Evolutionary conservation across 2,113 vertebrate species (phyloP).

Genomic region (Indicator indicator): DNA sequence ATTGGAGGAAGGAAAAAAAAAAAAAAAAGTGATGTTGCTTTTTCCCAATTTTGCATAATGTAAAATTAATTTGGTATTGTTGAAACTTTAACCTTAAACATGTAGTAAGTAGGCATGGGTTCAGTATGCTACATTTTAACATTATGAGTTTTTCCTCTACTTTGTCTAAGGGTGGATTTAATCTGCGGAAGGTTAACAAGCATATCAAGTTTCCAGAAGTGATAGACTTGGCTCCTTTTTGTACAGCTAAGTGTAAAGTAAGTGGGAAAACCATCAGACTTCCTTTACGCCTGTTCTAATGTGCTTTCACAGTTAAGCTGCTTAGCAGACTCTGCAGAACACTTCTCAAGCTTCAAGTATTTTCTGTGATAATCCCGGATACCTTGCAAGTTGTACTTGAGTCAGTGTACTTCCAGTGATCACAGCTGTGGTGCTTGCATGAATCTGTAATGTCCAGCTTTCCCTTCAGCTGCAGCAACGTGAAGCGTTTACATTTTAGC

Average conservation of each 20-base stretch:
- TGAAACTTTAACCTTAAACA: background rate
- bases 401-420: background rate
- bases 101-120: background rate
- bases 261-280: conserved; percentile 31
- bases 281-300: background rate
- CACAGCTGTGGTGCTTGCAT: background rate
- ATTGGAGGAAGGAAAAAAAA: background rate
- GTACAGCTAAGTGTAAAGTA: conserved; percentile 92
- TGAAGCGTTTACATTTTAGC: background rate
- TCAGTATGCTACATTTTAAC: background rate
- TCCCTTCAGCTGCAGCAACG: background rate
- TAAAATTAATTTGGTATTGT: background rate
- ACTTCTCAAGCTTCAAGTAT: background rate
- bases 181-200: conserved; percentile 91
- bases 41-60: background rate
- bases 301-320: background rate
- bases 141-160: background rate
- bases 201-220: conserved; percentile 91
- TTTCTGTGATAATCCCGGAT: background rate
- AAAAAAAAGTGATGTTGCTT: background rate
- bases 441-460: background rate
- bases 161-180: conserved; percentile 85
- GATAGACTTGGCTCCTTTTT: conserved; percentile 94
- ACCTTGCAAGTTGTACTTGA: background rate
- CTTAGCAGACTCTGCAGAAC: background rate